Evolutionary conservation across 1,140 invertebrate species (phyloP).

Genomic region (Homalodisca vitripennis): DNA sequence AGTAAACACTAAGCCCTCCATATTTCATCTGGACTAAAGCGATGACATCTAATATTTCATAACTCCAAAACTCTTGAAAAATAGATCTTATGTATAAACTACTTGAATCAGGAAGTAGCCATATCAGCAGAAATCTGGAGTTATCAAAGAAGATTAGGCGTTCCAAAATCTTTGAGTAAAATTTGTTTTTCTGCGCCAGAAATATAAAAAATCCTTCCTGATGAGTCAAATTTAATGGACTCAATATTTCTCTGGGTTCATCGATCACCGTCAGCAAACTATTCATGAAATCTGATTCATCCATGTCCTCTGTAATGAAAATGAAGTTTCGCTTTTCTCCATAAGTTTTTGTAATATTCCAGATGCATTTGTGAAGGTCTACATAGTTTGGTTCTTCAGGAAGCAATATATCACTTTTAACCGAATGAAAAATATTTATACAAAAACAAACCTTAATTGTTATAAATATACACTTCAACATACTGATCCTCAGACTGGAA

Average conservation of each 20-base stretch:
- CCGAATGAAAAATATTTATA: no score
- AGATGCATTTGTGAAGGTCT: not conserved
- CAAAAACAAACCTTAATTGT: no score
- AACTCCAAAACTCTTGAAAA: constrained; percentile 40
- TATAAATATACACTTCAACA: no score
- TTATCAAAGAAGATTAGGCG: constrained; percentile 9
- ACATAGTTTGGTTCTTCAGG: no score
- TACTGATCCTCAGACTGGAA: no score
- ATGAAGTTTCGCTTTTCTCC: constrained; percentile 12
- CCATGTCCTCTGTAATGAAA: constrained; percentile 27
- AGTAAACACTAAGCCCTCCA: constrained; percentile 38
- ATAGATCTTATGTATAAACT: constrained; percentile 24
- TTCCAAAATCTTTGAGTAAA: constrained; percentile 34
- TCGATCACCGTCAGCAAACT: not conserved
- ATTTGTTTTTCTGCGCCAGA: constrained; percentile 28
- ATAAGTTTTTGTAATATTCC: constrained; percentile 11
- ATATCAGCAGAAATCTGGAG: constrained; percentile 29
- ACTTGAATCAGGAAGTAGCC: constrained; percentile 26
- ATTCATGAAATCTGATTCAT: constrained; percentile 17
- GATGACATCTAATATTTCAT: constrained; percentile 40
- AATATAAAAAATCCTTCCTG: constrained; percentile 28
- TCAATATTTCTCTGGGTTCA: constrained; percentile 20
- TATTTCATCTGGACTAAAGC: constrained; percentile 37
- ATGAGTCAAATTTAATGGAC: constrained; percentile 24
- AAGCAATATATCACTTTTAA: no score